A percentile compares a stretch with the other conserved stretches of the same genome.
These are phyloP conservation scores for Spialia ferax DNA, from an alignment of 2,888 invertebrate species.

Conservation along the genomic window DNA sequence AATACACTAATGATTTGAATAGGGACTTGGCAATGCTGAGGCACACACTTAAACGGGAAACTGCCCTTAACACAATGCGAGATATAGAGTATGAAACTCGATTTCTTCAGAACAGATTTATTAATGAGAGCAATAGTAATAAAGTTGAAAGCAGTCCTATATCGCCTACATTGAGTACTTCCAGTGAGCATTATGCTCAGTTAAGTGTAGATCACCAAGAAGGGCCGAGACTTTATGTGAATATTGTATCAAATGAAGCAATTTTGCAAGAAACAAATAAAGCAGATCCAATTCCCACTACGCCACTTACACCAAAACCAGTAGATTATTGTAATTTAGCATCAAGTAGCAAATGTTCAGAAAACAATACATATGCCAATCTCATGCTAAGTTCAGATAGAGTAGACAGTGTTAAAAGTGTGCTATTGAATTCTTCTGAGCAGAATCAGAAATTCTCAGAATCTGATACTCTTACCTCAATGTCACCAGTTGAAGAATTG, in stretches of 20 bases:
- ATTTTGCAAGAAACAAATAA: constrained; percentile 56
- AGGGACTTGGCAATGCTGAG: constrained; percentile 77
- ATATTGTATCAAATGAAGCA: constrained; percentile 68
- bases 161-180: constrained; percentile 76
- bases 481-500: constrained; percentile 74
- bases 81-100: constrained; percentile 77
- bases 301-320: constrained; percentile 73
- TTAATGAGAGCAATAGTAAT: constrained; percentile 59
- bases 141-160: constrained; percentile 52
- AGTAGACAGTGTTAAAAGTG: constrained; percentile 63
- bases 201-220: constrained; percentile 75
- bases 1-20: constrained; percentile 77
- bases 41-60: constrained; percentile 68
- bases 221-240: constrained; percentile 75
- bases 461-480: constrained; percentile 75
- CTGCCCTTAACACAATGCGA: constrained; percentile 68
- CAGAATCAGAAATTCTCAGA: constrained; percentile 73
- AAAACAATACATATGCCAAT: constrained; percentile 76
- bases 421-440: constrained; percentile 61
- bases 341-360: constrained; percentile 60
- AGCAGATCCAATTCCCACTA: constrained; percentile 64
- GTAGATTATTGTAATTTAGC: constrained; percentile 75
- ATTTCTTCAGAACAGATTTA: constrained; percentile 69
- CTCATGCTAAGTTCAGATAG: constrained; percentile 68
- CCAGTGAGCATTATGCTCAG: constrained; percentile 82